Evolutionary conservation across 1,140 invertebrate genomes (phyloP).

Genomic region (Temnothorax nylanderi): DNA sequence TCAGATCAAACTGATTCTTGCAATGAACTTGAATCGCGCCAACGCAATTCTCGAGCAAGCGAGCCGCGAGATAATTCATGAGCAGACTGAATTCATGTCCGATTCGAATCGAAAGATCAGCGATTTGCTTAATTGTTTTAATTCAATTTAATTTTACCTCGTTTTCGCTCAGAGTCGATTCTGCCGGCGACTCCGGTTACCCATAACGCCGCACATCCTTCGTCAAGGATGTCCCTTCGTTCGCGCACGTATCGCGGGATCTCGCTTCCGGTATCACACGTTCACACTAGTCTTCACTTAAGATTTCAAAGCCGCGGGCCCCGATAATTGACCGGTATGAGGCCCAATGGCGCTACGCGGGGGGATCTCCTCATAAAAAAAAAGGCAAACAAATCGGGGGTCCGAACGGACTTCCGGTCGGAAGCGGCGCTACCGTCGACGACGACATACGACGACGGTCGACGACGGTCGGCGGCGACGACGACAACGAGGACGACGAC

Average conservation of each 20-base stretch:
- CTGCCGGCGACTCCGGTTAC: slow-evolving; percentile 21
- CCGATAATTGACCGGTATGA: slow-evolving; percentile 33
- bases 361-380: background rate
- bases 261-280: slow-evolving; percentile 32
- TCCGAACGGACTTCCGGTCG: slow-evolving; percentile 35
- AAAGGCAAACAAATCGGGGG: slow-evolving; percentile 22
- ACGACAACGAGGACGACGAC: slow-evolving; percentile 68
- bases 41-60: background rate
- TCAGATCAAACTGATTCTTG: slow-evolving; percentile 1
- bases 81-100: background rate
- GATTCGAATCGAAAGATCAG: background rate
- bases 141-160: slow-evolving; percentile 33
- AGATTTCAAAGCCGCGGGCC: background rate
- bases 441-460: slow-evolving; percentile 46
- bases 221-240: slow-evolving; percentile 1
- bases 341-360: background rate
- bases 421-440: slow-evolving; percentile 77
- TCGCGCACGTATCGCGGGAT: background rate
- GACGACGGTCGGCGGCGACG: slow-evolving; percentile 60
- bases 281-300: slow-evolving; percentile 50
- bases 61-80: background rate
- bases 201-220: slow-evolving; percentile 27
- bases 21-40: slow-evolving; percentile 20
- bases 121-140: background rate
- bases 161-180: slow-evolving; percentile 7